Evolutionary conservation across 2,113 vertebrate species (phyloP).

Genomic region (Gopherus flavomarginatus): DNA sequence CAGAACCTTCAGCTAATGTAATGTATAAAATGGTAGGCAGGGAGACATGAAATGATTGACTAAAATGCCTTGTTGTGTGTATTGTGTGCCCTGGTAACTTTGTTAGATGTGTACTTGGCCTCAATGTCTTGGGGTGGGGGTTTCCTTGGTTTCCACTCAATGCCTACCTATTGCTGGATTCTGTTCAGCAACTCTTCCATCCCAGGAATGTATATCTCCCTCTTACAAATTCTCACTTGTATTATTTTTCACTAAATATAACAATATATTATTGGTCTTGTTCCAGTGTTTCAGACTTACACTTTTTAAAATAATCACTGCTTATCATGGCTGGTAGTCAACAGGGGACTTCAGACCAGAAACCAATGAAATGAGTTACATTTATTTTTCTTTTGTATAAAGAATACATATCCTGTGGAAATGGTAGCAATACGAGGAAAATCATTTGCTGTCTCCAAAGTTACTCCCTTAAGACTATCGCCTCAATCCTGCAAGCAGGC

Average conservation of each 20-base stretch:
- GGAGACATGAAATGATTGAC: not conserved
- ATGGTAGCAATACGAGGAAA: not conserved
- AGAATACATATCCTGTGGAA: not conserved
- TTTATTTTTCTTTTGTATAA: not conserved
- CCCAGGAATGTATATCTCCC: rapidly evolving
- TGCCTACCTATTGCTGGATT: rapidly evolving
- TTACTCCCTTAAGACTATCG: not conserved
- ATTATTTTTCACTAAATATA: rapidly evolving
- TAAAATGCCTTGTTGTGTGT: not conserved
- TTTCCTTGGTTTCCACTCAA: rapidly evolving
- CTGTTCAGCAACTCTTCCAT: rapidly evolving
- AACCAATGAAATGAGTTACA: rapidly evolving
- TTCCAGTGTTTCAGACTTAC: rapidly evolving
- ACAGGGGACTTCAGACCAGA: rapidly evolving
- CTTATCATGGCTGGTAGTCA: not conserved
- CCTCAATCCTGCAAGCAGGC: not conserved
- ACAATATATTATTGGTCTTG: rapidly evolving
- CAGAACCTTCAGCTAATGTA: not conserved
- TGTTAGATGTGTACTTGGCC: not conserved
- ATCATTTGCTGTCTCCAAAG: not conserved
- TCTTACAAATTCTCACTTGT: rapidly evolving
- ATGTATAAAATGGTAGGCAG: too few relatives aligned
- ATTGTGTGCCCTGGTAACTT: not conserved
- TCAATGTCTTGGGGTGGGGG: not conserved
- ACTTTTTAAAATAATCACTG: rapidly evolving